Evolutionary conservation across 2,797 vertebrate genomes (phyloP).

Genomic region (Propithecus perrieri): DNA sequence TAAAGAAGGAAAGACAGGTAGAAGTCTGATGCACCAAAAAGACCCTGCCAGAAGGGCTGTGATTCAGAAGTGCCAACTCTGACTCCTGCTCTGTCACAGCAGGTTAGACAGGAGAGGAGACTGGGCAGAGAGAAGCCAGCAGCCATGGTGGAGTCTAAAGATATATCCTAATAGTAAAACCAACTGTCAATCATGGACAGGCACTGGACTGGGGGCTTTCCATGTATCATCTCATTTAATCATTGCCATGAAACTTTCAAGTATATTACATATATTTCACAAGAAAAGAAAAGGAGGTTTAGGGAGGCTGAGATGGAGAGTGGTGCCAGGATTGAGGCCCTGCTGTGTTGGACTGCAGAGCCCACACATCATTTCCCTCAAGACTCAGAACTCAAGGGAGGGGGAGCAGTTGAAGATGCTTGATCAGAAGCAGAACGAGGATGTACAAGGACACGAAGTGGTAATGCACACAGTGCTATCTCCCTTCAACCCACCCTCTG

Average conservation of each 20-base stretch:
- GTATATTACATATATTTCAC: not conserved
- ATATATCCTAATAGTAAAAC: not conserved
- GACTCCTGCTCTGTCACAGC: not conserved
- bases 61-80: not conserved
- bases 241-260: not conserved
- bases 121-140: no score
- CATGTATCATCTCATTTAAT: not conserved
- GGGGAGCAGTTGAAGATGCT: not conserved
- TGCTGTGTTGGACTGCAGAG: not conserved
- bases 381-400: not conserved
- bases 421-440: not conserved
- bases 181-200: not conserved
- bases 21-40: not conserved
- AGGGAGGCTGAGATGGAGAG: not conserved
- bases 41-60: not conserved
- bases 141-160: no score
- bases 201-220: not conserved
- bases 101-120: not conserved
- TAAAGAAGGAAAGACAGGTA: not conserved
- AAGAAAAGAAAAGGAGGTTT: not conserved
- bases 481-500: not conserved
- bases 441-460: no score
- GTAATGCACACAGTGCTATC: rapidly evolving
- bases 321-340: not conserved
- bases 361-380: not conserved